Evolutionary conservation across 1,140 invertebrate genomes (phyloP).

Genomic region (Listronotus bonariensis): DNA sequence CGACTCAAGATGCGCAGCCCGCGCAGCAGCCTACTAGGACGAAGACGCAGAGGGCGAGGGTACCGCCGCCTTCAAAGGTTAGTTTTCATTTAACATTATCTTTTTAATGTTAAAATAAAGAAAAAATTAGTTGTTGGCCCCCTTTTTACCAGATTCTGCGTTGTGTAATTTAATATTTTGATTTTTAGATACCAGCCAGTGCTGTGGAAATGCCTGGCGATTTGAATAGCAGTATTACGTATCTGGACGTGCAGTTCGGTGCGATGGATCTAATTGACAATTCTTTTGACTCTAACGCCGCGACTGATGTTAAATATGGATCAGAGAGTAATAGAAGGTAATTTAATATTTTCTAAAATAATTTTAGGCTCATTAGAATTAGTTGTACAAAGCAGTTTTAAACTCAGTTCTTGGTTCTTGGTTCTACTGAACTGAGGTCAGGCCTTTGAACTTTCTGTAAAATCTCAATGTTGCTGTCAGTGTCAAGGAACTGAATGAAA

Average conservation of each 20-base stretch:
- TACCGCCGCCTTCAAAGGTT: slow-evolving; percentile 88
- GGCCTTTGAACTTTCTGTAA: too few relatives aligned
- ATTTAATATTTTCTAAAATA: not conserved
- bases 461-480: too few relatives aligned
- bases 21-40: slow-evolving; percentile 63
- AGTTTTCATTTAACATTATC: not conserved
- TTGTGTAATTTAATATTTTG: not conserved
- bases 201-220: slow-evolving; percentile 96
- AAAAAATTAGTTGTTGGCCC: too few relatives aligned
- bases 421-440: too few relatives aligned
- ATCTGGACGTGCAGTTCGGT: slow-evolving; percentile 93
- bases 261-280: slow-evolving; percentile 81
- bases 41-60: slow-evolving; percentile 76
- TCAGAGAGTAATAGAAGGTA: slow-evolving; percentile 21
- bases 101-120: too few relatives aligned
- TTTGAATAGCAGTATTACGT: slow-evolving; percentile 70
- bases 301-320: slow-evolving; percentile 56
- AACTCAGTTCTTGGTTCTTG: too few relatives aligned
- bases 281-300: slow-evolving; percentile 60
- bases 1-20: slow-evolving; percentile 45
- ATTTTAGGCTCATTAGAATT: too few relatives aligned
- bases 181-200: slow-evolving; percentile 79
- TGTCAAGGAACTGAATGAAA: too few relatives aligned
- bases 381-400: too few relatives aligned
- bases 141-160: too few relatives aligned